phyloP scores from a whole-genome alignment of 2,113 vertebrate species.

The Nipponia nippon region DNA sequence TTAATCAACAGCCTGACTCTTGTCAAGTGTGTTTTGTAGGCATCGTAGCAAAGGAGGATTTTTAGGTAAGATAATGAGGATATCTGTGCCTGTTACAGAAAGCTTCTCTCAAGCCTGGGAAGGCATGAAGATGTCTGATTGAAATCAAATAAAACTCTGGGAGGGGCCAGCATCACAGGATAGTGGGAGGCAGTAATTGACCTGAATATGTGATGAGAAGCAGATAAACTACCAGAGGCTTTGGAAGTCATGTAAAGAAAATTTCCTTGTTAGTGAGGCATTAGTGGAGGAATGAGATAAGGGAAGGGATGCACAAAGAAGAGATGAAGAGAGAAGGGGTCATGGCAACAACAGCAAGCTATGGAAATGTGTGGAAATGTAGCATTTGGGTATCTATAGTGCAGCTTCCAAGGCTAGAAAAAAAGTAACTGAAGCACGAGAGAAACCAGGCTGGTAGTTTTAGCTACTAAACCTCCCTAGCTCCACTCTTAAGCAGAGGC shows the following conservation, averaged over 20 bases:
- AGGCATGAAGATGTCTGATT: neutral
- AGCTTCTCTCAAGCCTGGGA: neutral
- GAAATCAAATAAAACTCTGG: neutral
- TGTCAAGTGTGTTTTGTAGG: neutral
- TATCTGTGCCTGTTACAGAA: neutral
- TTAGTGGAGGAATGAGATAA: neutral
- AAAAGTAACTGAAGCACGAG: neutral
- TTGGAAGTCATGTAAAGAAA: constrained; percentile 16
- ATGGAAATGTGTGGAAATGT: neutral
- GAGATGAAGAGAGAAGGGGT: neutral
- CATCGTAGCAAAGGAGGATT: neutral
- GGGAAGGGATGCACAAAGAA: neutral
- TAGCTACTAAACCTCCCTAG: neutral
- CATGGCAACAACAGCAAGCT: neutral
- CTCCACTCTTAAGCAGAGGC: neutral
- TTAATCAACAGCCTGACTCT: constrained; percentile 10
- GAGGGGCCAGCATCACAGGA: neutral
- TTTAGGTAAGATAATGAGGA: constrained; percentile 8
- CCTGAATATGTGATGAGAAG: constrained; percentile 5
- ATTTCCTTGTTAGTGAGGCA: neutral
- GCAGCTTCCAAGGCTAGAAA: neutral
- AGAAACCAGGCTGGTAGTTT: neutral
- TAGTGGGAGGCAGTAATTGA: constrained; percentile 16
- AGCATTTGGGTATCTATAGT: neutral
- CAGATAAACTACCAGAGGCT: neutral